Evolutionary conservation across 2,113 vertebrate genomes (phyloP).

Genomic region (Calidris pygmaea): DNA sequence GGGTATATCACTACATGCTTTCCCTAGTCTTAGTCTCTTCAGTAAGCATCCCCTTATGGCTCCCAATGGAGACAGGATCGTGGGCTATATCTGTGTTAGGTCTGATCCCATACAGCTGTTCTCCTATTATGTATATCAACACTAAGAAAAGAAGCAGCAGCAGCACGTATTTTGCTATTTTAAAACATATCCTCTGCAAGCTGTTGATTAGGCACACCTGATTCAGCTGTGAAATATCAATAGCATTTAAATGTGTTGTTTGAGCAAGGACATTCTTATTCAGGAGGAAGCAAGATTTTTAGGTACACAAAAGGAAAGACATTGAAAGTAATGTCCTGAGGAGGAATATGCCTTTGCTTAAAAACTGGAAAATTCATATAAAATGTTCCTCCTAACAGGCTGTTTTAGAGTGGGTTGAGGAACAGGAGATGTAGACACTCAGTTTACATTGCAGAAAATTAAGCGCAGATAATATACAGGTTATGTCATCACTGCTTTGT

Average conservation of each 20-base stretch:
- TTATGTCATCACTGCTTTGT: conserved; percentile 14
- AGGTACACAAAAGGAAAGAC: not conserved
- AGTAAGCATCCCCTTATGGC: not conserved
- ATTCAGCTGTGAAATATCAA: not conserved
- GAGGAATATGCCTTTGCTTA: not conserved
- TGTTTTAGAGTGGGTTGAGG: not conserved
- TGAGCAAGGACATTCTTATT: not conserved
- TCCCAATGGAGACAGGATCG: not conserved
- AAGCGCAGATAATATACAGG: not conserved
- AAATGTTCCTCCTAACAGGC: not conserved
- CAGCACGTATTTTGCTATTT: not conserved
- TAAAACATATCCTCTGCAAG: not conserved
- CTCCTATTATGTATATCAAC: not conserved
- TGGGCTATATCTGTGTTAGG: not conserved
- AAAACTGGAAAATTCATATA: not conserved
- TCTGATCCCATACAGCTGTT: not conserved
- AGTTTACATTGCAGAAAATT: conserved; percentile 1
- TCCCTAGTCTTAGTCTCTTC: not conserved
- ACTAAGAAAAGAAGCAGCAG: not conserved
- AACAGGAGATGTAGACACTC: not conserved
- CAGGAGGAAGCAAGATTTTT: not conserved
- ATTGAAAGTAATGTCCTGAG: not conserved
- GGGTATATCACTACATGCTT: not conserved
- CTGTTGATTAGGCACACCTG: not conserved
- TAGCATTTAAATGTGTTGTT: not conserved